Percentiles rank a stretch among this genome's conserved stretches.
Conservation (phyloP, 2,113 vertebrate species). For the Carassius gibelio region DNA sequence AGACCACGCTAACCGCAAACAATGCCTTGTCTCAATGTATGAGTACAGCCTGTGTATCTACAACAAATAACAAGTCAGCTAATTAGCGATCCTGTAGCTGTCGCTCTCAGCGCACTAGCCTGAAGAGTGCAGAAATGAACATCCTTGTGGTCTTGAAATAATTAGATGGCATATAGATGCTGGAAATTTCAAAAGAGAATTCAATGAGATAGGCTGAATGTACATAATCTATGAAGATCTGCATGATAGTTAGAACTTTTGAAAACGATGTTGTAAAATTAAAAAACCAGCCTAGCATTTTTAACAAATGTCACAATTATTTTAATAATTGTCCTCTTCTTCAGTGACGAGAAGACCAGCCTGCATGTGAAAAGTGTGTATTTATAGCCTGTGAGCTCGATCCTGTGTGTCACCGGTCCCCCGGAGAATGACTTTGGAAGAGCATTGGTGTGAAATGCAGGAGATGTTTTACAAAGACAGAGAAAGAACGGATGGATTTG, state of each 20-base stretch:
- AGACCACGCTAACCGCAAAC: not conserved
- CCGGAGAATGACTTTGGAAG: constrained; percentile 68
- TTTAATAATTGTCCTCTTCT: constrained; percentile 75
- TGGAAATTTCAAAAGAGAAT: constrained; percentile 36
- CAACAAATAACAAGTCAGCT: constrained; percentile 8
- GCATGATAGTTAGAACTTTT: constrained; percentile 57
- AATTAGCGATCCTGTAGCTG: constrained; percentile 31
- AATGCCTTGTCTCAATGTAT: not conserved
- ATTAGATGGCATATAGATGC: constrained; percentile 37
- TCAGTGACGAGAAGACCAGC: constrained; percentile 36
- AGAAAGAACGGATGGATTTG: constrained; percentile 49
- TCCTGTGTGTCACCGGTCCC: constrained; percentile 29
- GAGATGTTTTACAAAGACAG: constrained; percentile 39
- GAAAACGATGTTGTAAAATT: constrained; percentile 69
- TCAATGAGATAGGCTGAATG: not conserved
- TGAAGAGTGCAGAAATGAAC: not conserved
- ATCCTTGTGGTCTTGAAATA: constrained; percentile 18
- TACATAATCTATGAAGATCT: not conserved
- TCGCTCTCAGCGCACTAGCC: not conserved
- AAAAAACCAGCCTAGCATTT: constrained; percentile 67
- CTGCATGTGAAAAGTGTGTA: constrained; percentile 66
- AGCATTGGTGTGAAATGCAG: constrained; percentile 41
- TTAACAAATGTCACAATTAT: constrained; percentile 72
- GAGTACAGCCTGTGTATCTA: not conserved
- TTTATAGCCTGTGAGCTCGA: constrained; percentile 71